A percentile compares a stretch with the other conserved stretches of the same genome.
These are phyloP conservation scores for Thermophis baileyi DNA, from an alignment of 2,113 vertebrate species.

Conservation along the genomic window DNA sequence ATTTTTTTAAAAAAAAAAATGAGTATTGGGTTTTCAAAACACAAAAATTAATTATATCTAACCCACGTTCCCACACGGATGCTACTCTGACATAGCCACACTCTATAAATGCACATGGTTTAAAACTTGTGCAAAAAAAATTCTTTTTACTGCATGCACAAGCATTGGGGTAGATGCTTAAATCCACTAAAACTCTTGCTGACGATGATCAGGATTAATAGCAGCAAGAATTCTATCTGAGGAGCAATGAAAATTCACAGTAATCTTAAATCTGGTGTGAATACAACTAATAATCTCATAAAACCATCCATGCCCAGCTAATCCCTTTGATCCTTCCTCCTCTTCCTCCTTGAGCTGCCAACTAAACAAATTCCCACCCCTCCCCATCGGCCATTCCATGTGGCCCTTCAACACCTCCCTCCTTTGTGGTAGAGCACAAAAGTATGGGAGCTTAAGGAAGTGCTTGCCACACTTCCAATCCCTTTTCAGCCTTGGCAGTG, in stretches of 20 bases:
- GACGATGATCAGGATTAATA: background rate
- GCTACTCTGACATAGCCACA: background rate
- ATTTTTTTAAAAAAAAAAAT: background rate
- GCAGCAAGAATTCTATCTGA: background rate
- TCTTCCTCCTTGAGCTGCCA: background rate
- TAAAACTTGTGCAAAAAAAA: background rate
- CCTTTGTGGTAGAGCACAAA: background rate
- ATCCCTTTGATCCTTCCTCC: background rate
- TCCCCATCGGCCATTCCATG: background rate
- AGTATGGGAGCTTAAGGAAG: background rate
- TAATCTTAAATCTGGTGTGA: background rate
- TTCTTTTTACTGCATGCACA: background rate
- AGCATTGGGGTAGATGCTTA: background rate
- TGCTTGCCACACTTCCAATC: background rate
- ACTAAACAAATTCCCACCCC: background rate
- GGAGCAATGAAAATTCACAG: background rate
- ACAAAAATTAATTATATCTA: background rate
- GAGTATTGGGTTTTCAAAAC: conserved; percentile 17
- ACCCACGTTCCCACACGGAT: background rate
- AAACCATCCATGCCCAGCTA: background rate
- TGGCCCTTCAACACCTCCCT: background rate
- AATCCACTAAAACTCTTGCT: background rate
- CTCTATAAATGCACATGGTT: background rate
- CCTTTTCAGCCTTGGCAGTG: background rate
- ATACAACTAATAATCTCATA: background rate